Percentiles rank a stretch among this genome's conserved stretches.
Evolutionary conservation across 35 echinoderm and acorn worm species (phyloP).

Genomic region (Anneissia japonica): DNA sequence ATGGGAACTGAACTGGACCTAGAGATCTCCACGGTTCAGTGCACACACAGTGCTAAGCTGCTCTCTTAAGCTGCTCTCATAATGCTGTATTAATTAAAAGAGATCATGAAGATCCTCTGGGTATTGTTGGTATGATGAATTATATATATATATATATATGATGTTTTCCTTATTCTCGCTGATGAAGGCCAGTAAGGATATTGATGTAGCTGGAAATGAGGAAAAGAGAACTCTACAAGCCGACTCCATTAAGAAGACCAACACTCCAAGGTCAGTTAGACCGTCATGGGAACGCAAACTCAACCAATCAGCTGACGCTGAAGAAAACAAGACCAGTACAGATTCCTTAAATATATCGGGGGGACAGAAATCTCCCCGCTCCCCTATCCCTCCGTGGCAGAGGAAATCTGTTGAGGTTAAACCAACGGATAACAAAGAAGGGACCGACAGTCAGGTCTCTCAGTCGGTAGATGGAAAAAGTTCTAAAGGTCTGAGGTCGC

Average conservation of each 20-base stretch:
- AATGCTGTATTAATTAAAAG: too few species aligned
- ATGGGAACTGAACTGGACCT: too few species aligned
- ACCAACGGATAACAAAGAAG: background rate
- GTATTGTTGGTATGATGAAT: too few species aligned
- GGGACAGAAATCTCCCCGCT: background rate
- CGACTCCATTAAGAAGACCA: background rate
- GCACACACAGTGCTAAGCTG: too few species aligned
- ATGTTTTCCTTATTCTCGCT: too few species aligned
- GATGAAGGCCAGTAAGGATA: too few species aligned
- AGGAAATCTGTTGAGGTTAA: background rate
- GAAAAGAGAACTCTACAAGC: too few species aligned
- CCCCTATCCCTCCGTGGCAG: background rate
- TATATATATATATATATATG: too few species aligned
- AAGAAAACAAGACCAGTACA: background rate
- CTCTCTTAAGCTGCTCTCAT: too few species aligned
- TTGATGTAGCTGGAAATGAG: too few species aligned
- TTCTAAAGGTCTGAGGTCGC: background rate
- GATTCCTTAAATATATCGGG: background rate
- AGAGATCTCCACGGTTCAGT: too few species aligned
- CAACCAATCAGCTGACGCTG: background rate
- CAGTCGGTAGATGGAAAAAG: background rate
- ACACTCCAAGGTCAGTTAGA: background rate
- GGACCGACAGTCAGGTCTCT: background rate
- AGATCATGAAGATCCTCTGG: too few species aligned
- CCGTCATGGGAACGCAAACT: background rate